Evolutionary conservation across 2,888 invertebrate genomes (phyloP), one percentile per base, ranked within the genome.

Genomic region (Prostheceraeus crozeri): DNA sequence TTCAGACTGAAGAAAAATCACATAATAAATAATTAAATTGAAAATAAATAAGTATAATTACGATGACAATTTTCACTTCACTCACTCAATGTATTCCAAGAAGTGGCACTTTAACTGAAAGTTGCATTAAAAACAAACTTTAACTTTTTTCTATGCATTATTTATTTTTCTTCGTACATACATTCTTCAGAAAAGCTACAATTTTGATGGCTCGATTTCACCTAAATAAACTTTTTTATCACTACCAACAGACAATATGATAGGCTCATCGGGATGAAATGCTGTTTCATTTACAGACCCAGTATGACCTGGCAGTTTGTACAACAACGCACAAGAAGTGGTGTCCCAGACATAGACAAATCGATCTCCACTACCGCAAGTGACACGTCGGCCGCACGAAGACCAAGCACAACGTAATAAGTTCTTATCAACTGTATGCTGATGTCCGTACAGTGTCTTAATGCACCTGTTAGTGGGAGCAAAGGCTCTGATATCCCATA

Each of bases 291-390:
- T 96, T 27, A 99, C 91, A 63, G 91, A 86, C 33, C 98, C 98
- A 77, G 89, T 87, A 77, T 99, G 98, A 0, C 98, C 98, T 0
- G 98, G 96, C 67, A 99, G 80, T 78, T 91, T 93, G 79, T 96
- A 99, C 31, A 93, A 77, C 67, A 96, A 86, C 63, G 90, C 82
- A 27, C 93, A 81, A 0, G 87, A 84, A 1, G 87, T 87, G 1
- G 91, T 90, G 76, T 98, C 94, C 98, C 98, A 99, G 63, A 98
- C 82, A 76, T 94, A 91, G 28, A 94, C 86, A 78, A 85, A 89
- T 48, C 96, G 82, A 78, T 99, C 98, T 0, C 93, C 86, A 0
- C 94, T 94, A 0, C 98, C 98, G 0, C 88, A 85, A 1, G 86
- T 82, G 10, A 93, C 85, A 79, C 87, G 87, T 58, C 85, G 85